Percentiles rank a stretch among this genome's conserved stretches.
These are phyloP conservation scores for Drosophila bunnanda DNA, from an alignment of 2,888 invertebrate genomes.

Conservation along the genomic window DNA sequence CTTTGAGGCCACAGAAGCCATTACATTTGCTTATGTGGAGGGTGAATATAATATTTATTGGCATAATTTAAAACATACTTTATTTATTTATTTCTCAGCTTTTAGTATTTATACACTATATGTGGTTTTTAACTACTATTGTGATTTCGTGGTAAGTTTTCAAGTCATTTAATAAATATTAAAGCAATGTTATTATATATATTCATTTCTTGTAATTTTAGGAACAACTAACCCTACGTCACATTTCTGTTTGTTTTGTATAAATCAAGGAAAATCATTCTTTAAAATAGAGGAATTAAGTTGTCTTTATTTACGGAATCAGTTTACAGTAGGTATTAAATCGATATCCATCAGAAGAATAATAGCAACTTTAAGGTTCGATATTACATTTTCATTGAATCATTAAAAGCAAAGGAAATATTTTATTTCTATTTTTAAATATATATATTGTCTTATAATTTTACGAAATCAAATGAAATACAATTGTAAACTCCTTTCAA, in stretches of 20 bases:
- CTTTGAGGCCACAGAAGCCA: slow-evolving; percentile 1
- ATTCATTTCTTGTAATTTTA: not conserved
- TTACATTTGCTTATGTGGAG: not conserved
- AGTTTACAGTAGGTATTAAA: no score
- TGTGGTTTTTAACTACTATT: not conserved
- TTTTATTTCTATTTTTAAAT: not conserved
- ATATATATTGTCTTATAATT: not conserved
- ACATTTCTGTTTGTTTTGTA: not conserved
- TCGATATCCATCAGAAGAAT: no score
- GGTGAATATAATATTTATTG: not conserved
- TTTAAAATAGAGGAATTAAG: not conserved
- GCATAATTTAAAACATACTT: not conserved
- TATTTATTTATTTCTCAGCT: not conserved
- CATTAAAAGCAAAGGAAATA: no score
- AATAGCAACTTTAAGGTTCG: not conserved
- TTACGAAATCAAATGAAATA: not conserved
- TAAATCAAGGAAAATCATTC: not conserved
- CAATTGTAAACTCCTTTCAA: slow-evolving; percentile 1
- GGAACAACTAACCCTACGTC: not conserved
- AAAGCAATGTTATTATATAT: no score
- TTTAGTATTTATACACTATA: slow-evolving; percentile 1
- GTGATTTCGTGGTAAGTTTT: slow-evolving; percentile 1
- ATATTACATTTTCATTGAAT: no score
- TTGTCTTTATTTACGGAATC: not conserved
- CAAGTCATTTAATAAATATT: no score